phyloP scores from a whole-genome alignment of 2,797 vertebrate species.

The Salarias fasciatus region DNA sequence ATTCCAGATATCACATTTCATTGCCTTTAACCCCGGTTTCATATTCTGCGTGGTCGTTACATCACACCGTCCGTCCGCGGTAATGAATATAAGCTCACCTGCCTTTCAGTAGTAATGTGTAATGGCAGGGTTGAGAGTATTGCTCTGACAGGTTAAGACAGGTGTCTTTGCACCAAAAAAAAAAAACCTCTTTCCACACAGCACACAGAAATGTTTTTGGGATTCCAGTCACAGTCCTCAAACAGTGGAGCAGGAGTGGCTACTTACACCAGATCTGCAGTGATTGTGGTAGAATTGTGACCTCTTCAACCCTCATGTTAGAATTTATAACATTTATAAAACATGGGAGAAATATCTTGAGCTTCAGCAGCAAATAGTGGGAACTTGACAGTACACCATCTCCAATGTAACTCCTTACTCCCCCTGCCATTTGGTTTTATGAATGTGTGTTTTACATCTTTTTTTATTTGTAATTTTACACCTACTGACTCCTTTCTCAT shows the following conservation, averaged over 20 bases:
- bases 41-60: slow-evolving; percentile 13
- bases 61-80: slow-evolving; percentile 35
- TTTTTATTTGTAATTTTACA: too few relatives aligned
- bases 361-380: too few relatives aligned
- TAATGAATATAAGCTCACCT: slow-evolving; percentile 14
- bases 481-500: too few relatives aligned
- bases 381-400: too few relatives aligned
- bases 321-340: slow-evolving; percentile 16
- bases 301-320: slow-evolving; percentile 18
- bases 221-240: slow-evolving; percentile 46
- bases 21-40: slow-evolving; percentile 28
- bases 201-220: too few relatives aligned
- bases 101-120: slow-evolving; percentile 12
- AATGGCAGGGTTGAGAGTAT: slow-evolving; percentile 20
- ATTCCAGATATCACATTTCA: slow-evolving; percentile 11
- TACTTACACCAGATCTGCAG: slow-evolving; percentile 30
- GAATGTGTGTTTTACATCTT: too few relatives aligned
- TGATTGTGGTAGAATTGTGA: slow-evolving; percentile 44
- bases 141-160: slow-evolving; percentile 27
- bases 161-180: slow-evolving; percentile 41
- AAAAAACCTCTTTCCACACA: slow-evolving; percentile 37
- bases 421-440: too few relatives aligned
- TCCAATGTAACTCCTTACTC: too few relatives aligned
- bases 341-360: too few relatives aligned
- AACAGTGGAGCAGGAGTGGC: slow-evolving; percentile 39